Evolutionary conservation across 2,113 vertebrate species (phyloP), one percentile per base, ranked within the genome.

Genomic region (Macrotus californicus): DNA sequence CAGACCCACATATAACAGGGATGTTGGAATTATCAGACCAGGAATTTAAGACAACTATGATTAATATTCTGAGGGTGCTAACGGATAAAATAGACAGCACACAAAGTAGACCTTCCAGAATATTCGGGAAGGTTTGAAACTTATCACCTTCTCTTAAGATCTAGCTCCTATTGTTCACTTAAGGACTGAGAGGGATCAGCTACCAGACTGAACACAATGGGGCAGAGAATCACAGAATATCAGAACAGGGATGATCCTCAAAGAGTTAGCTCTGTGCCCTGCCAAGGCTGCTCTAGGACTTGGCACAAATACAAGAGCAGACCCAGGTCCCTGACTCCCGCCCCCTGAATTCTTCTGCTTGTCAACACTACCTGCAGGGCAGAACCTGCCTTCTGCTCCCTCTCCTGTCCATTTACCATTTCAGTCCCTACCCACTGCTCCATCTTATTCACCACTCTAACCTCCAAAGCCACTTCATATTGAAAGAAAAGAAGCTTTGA

Each of bases 121-220:
- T 72, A 73, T 56, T 85, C 21, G 0, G 39, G 36, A 72, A 92
- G 24, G 34, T 76, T 39, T 94, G 59, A 77, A 91, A 91, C 48
- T 52, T 4, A 73, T 39, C 16, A 1, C 34, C 52, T 31, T 39
- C 72, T 54, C 46, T 48, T 66, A 29, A 70, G 50, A 22, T 67
- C 39, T 66, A 19, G 19, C 26, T 84, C 26, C 26, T 83, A n/a
- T 61, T 88, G 46, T 89, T 83, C 50, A 70, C 14, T 61, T 52
- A 46, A 72, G 29, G 54, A 54, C 29, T 6, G 15, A 48, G 7
- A 14, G 39, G 22, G n/a, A 79, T 4, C 18, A 81, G 41, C 29
- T 46, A 19, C 36, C 26, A 70, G 36, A 67, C 15, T 14, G 52
- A 81, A 70, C 24, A 48, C 50, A 29, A 39, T 36, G 29, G 14